Percentiles rank a stretch among this genome's conserved stretches.
phyloP scores from a whole-genome alignment of 2,797 vertebrate species.

The Myripristis jacobus region DNA sequence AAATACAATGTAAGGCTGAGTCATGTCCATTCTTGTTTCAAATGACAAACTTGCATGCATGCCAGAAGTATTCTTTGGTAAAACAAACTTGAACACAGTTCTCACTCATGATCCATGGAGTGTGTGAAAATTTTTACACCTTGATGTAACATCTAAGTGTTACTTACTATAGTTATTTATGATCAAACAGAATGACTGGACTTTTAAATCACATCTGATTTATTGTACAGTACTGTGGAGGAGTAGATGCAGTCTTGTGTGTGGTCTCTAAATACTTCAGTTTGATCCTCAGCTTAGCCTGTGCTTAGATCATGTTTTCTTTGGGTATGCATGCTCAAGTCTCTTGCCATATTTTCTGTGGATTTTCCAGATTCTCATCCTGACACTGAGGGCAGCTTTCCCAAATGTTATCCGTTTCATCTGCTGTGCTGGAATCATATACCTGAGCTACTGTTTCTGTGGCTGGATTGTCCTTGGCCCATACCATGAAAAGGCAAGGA shows the following conservation, averaged over 20 bases:
- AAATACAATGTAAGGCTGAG: conserved; percentile 92
- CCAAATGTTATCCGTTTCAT: conserved; percentile 95
- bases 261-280: not conserved
- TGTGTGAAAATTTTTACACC: not conserved
- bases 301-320: not conserved
- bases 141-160: too few species aligned
- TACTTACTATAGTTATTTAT: not conserved
- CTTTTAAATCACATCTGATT: not conserved
- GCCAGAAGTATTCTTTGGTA: too few species aligned
- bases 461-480: conserved; percentile 96
- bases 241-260: not conserved
- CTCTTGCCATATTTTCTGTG: conserved; percentile 2
- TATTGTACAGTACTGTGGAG: not conserved
- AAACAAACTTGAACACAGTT: too few species aligned
- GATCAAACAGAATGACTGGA: not conserved
- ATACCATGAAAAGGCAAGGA: conserved; percentile 90
- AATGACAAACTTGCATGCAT: too few species aligned
- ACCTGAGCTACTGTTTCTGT: conserved; percentile 95
- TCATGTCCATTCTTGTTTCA: not conserved
- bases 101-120: not conserved
- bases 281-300: not conserved
- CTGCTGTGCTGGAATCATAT: conserved; percentile 95
- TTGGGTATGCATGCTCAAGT: not conserved
- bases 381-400: conserved; percentile 90
- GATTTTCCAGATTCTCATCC: conserved; percentile 88